Conservation (phyloP, 1,140 invertebrate species). For the Chionoecetes opilio region DNA sequence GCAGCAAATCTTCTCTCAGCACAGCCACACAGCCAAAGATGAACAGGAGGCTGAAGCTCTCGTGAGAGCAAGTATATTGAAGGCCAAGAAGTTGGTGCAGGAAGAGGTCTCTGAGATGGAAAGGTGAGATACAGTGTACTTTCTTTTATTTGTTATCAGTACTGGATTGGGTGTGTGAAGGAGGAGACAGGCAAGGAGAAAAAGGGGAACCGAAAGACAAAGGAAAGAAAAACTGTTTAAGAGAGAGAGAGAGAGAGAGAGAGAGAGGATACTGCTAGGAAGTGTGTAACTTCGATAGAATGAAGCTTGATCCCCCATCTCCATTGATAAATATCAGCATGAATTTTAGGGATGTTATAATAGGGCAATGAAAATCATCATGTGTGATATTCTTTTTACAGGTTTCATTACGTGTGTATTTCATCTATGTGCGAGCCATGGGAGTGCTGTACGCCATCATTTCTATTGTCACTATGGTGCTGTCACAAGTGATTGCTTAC, state of each 20-base stretch:
- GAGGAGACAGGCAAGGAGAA: too few species aligned
- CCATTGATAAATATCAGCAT: too few species aligned
- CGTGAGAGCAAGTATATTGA: not conserved
- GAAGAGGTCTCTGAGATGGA: conserved; percentile 94
- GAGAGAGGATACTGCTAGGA: too few species aligned
- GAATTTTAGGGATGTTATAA: too few species aligned
- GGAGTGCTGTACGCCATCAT: not conserved
- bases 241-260: too few species aligned
- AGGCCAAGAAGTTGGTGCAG: conserved; percentile 93
- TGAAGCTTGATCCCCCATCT: too few species aligned
- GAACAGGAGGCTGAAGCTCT: not conserved
- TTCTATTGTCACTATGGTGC: not conserved
- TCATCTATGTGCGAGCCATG: conserved; percentile 50
- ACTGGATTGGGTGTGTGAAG: too few species aligned
- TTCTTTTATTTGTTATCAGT: too few species aligned
- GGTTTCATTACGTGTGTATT: conserved; percentile 41
- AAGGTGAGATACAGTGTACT: conserved; percentile 91
- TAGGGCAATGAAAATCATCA: too few species aligned
- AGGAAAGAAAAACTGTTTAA: too few species aligned
- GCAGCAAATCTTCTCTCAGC: not conserved
- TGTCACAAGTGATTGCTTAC: conserved; percentile 44
- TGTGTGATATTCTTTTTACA: not conserved
- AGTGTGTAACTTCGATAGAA: too few species aligned
- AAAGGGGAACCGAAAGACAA: too few species aligned
- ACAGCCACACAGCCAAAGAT: not conserved